phyloP scores from a whole-genome alignment of 1,140 invertebrate genomes.

The Habropoda laboriosa region DNA sequence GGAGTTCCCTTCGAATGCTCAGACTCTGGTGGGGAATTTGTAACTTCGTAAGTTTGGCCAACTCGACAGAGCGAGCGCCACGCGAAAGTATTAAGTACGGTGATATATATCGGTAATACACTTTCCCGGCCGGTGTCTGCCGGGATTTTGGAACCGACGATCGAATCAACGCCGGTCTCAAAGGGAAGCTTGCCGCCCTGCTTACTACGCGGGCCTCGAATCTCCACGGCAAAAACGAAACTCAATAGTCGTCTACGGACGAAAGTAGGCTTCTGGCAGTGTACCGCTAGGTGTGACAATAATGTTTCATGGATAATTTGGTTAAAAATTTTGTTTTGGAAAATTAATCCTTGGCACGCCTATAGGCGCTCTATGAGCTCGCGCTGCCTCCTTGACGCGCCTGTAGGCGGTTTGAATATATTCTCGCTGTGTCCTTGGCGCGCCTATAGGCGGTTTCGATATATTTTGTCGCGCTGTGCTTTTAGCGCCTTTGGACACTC shows the following conservation, averaged over 20 bases:
- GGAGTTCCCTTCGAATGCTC: slow-evolving; percentile 3
- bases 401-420: too few species aligned
- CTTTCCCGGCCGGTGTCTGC: slow-evolving; percentile 12
- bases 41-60: slow-evolving; percentile 42
- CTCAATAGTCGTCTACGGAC: slow-evolving; percentile 28
- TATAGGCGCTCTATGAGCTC: too few species aligned
- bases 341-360: too few species aligned
- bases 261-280: slow-evolving; percentile 17
- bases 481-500: too few species aligned
- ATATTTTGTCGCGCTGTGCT: too few species aligned
- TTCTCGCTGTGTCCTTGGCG: too few species aligned
- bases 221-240: slow-evolving; percentile 24
- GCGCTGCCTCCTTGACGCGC: too few species aligned
- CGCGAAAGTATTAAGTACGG: slow-evolving; percentile 39
- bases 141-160: slow-evolving; percentile 36
- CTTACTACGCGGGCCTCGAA: background rate
- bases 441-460: too few species aligned
- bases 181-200: slow-evolving; percentile 25
- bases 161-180: slow-evolving; percentile 44
- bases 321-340: too few species aligned
- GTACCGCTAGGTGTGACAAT: too few species aligned
- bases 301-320: too few species aligned
- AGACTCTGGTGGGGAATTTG: slow-evolving; percentile 35
- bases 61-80: slow-evolving; percentile 4
- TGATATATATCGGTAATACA: slow-evolving; percentile 38